These are phyloP conservation scores for Hyposoter dolosus DNA, from an alignment of 2,888 invertebrate genomes.

Conservation along the genomic window DNA sequence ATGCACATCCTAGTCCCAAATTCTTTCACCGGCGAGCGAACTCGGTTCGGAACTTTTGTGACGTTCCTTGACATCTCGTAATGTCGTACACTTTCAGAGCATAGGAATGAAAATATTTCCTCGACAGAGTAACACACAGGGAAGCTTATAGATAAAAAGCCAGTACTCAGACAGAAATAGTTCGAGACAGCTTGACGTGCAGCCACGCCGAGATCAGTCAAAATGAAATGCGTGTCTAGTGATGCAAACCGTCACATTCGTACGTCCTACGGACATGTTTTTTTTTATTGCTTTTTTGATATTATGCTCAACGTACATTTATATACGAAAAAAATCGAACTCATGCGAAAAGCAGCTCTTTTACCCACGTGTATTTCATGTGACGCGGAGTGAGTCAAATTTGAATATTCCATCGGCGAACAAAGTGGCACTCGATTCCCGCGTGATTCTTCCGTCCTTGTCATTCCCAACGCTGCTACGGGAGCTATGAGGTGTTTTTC, in stretches of 20 bases:
- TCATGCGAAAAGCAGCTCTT: conserved; percentile 42
- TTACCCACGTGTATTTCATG: conserved; percentile 43
- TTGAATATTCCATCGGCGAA: conserved; percentile 64
- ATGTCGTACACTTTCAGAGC: conserved; percentile 1
- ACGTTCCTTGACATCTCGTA: conserved; percentile 9
- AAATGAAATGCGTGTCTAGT: conserved; percentile 38
- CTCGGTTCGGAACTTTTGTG: conserved; percentile 22
- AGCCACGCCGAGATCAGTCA: conserved; percentile 45
- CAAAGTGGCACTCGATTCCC: conserved; percentile 64
- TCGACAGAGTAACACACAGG: not conserved
- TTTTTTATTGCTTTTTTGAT: not conserved
- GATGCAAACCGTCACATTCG: conserved; percentile 20
- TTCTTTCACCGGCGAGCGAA: conserved; percentile 8
- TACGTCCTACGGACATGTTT: not conserved
- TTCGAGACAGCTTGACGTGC: conserved; percentile 42
- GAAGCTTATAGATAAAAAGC: conserved; percentile 9
- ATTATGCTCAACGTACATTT: not conserved
- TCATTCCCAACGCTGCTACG: conserved; percentile 38
- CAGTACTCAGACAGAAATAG: conserved; percentile 5
- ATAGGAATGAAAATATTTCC: conserved; percentile 37
- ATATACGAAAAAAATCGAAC: conserved; percentile 10
- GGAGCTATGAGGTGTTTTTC: conserved; percentile 43
- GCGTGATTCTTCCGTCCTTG: conserved; percentile 42
- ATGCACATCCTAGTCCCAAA: conserved; percentile 6
- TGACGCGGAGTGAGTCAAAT: conserved; percentile 54